Evolutionary conservation across 2,113 vertebrate species (phyloP).

Genomic region (Cyprinus carpio): DNA sequence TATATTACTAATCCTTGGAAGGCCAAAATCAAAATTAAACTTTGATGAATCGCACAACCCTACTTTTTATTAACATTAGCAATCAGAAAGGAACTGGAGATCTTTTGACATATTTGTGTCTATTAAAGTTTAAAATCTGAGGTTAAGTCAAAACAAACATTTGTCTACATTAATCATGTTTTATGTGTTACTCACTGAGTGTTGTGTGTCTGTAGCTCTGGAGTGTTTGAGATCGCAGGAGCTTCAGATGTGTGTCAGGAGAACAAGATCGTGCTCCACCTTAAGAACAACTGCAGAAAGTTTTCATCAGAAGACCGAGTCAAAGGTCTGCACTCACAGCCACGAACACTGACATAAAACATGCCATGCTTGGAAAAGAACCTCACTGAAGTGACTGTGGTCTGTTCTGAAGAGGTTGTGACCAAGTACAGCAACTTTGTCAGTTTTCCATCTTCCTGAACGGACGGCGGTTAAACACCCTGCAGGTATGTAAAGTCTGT

Average conservation of each 20-base stretch:
- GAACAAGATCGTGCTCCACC: slow-evolving; percentile 95
- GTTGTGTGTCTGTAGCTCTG: slow-evolving; percentile 76
- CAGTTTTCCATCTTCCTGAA: slow-evolving; percentile 93
- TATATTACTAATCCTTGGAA: no score
- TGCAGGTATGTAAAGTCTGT: slow-evolving; percentile 81
- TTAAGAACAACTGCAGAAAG: no score
- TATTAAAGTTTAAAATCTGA: no score
- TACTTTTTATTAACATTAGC: no score
- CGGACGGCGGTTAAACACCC: slow-evolving; percentile 85
- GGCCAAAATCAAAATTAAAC: no score
- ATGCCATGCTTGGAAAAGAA: neutral
- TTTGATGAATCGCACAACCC: no score
- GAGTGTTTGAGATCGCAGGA: slow-evolving; percentile 89
- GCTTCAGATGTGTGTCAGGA: slow-evolving; percentile 88
- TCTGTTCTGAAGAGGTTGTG: slow-evolving; percentile 83
- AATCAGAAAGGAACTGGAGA: no score
- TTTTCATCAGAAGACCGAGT: no score
- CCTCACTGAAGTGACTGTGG: neutral
- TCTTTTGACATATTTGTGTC: no score
- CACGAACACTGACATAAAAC: no score
- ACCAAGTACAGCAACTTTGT: slow-evolving; percentile 98
- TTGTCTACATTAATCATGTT: no score
- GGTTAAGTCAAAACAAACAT: no score
- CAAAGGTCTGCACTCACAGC: slow-evolving; percentile 74
- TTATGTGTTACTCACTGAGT: neutral